Evolutionary conservation across 2,888 invertebrate genomes (phyloP).

Genomic region (Andricus quercusramuli): DNA sequence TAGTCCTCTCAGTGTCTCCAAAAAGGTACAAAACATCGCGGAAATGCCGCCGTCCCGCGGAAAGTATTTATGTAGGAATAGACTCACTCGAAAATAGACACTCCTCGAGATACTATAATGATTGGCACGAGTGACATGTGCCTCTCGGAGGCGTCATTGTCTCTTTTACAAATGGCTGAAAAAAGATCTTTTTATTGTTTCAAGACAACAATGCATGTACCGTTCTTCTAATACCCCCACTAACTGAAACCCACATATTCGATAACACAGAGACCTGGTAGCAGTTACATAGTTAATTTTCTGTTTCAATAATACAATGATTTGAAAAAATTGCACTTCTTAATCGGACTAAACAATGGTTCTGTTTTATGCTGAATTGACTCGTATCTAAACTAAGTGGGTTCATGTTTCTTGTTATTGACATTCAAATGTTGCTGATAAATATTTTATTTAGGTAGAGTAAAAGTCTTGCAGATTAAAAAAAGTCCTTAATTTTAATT

Average conservation of each 20-base stretch:
- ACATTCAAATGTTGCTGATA: too few species aligned
- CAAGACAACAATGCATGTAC: background rate
- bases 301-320: background rate
- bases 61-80: constrained; percentile 48
- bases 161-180: constrained; percentile 39
- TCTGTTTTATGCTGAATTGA: too few species aligned
- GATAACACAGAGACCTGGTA: background rate
- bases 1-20: background rate
- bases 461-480: too few species aligned
- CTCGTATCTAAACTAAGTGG: too few species aligned
- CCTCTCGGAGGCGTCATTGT: constrained; percentile 49
- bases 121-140: constrained; percentile 50
- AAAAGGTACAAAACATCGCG: constrained; percentile 21
- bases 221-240: background rate
- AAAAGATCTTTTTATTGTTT: background rate
- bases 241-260: background rate
- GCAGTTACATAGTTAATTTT: background rate
- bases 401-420: too few species aligned
- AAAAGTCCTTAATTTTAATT: too few species aligned
- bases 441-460: too few species aligned
- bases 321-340: background rate
- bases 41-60: constrained; percentile 43
- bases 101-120: constrained; percentile 49
- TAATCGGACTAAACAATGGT: too few species aligned
- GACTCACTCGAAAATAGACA: constrained; percentile 47